phyloP scores from a whole-genome alignment of 2,113 vertebrate species.

The Girardinichthys multiradiatus region DNA sequence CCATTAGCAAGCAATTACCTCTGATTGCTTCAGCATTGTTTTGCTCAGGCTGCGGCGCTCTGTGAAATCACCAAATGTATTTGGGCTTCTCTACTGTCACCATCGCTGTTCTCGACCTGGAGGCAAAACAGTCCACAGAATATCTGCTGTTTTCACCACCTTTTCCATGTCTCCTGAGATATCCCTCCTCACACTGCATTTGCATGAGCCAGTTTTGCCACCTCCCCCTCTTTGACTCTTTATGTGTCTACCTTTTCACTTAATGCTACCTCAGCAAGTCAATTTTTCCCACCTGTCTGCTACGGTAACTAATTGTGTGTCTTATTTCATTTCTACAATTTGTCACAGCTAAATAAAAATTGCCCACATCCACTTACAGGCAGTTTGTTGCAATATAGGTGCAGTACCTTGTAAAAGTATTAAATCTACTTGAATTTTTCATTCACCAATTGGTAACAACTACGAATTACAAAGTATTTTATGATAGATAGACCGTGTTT shows the following conservation, averaged over 20 bases:
- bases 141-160: slow-evolving; percentile 4
- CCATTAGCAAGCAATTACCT: slow-evolving; percentile 75
- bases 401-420: not conserved
- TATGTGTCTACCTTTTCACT: slow-evolving; percentile 30
- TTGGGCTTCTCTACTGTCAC: not conserved
- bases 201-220: slow-evolving; percentile 22
- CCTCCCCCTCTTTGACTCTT: slow-evolving; percentile 29
- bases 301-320: slow-evolving; percentile 15
- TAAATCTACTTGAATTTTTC: not conserved
- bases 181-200: slow-evolving; percentile 11
- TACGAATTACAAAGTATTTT: too few species aligned
- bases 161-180: slow-evolving; percentile 27
- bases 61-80: slow-evolving; percentile 79
- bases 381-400: not conserved
- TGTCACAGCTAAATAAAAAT: not conserved
- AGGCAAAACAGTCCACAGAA: slow-evolving; percentile 4
- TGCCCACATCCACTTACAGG: not conserved
- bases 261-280: slow-evolving; percentile 34
- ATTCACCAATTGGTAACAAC: too few species aligned
- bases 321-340: not conserved
- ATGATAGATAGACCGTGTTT: too few species aligned
- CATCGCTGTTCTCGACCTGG: not conserved
- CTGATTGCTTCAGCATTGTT: slow-evolving; percentile 81
- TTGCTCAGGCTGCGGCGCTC: slow-evolving; percentile 63
- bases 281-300: slow-evolving; percentile 11